phyloP scores from a whole-genome alignment of 2,888 invertebrate genomes.

The Dorcus parallelipipedus region DNA sequence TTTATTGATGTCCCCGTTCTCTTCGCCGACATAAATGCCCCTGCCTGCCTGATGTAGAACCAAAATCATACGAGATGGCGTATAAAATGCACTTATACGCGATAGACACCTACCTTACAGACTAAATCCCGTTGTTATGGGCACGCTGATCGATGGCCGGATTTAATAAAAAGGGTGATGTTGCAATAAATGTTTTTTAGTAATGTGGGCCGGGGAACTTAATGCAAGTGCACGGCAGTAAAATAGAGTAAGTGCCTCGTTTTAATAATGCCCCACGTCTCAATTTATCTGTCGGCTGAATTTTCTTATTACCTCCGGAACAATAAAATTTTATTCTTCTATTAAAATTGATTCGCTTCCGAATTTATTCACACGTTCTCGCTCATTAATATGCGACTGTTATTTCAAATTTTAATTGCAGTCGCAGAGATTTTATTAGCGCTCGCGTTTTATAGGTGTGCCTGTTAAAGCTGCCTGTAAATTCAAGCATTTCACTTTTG shows the following conservation, averaged over 20 bases:
- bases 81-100: constrained; percentile 38
- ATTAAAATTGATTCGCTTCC: too few species aligned
- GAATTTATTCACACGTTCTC: too few species aligned
- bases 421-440: too few species aligned
- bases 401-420: too few species aligned
- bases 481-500: too few species aligned
- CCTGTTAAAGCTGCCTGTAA: too few species aligned
- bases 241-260: not conserved
- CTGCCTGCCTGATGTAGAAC: constrained; percentile 11
- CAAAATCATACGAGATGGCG: constrained; percentile 24
- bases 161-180: constrained; percentile 42
- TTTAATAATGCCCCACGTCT: not conserved
- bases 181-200: constrained; percentile 39
- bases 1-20: constrained; percentile 28
- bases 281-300: not conserved
- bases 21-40: constrained; percentile 29
- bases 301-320: not conserved
- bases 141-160: constrained; percentile 41
- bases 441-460: too few species aligned
- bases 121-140: constrained; percentile 38
- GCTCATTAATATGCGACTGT: too few species aligned
- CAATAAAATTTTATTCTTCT: too few species aligned
- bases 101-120: constrained; percentile 39
- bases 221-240: constrained; percentile 1
- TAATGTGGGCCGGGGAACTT: not conserved